These are phyloP conservation scores for Drosophila varians DNA, from an alignment of 1,140 invertebrate species.

Conservation along the genomic window DNA sequence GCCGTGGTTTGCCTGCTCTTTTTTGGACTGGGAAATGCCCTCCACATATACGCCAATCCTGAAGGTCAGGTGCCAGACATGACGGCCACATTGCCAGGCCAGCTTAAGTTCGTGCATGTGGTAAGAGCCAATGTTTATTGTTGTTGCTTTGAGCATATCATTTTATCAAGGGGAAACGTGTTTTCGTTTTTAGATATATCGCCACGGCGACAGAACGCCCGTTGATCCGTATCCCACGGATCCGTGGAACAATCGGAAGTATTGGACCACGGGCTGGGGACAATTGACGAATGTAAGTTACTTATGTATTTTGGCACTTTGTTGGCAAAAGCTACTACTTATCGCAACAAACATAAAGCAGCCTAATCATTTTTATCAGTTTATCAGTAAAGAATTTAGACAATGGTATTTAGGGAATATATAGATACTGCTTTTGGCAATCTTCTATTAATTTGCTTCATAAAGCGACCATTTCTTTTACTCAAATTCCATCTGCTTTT, in stretches of 20 bases:
- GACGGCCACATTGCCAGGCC: slow-evolving; percentile 50
- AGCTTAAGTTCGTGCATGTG: slow-evolving; percentile 80
- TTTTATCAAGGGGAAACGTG: neutral
- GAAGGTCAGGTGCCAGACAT: slow-evolving; percentile 1
- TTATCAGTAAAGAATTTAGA: no score
- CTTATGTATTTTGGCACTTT: no score
- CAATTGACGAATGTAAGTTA: slow-evolving; percentile 90
- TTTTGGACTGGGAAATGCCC: slow-evolving; percentile 16
- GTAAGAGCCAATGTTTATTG: slow-evolving; percentile 42
- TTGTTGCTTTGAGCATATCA: slow-evolving; percentile 12
- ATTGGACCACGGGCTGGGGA: slow-evolving; percentile 91
- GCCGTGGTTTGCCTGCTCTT: slow-evolving; percentile 40
- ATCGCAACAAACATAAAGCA: neutral
- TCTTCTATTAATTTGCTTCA: no score
- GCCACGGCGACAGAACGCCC: slow-evolving; percentile 94
- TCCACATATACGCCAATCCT: slow-evolving; percentile 9
- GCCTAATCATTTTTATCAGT: neutral
- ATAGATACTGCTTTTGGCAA: no score
- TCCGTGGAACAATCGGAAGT: slow-evolving; percentile 87
- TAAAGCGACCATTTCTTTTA: no score
- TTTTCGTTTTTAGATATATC: slow-evolving; percentile 84
- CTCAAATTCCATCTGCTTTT: no score
- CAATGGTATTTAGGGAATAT: no score
- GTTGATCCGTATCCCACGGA: slow-evolving; percentile 90
- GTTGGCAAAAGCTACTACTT: neutral